phyloP scores from a whole-genome alignment of 2,113 vertebrate species.

The Oncorhynchus clarkii region DNA sequence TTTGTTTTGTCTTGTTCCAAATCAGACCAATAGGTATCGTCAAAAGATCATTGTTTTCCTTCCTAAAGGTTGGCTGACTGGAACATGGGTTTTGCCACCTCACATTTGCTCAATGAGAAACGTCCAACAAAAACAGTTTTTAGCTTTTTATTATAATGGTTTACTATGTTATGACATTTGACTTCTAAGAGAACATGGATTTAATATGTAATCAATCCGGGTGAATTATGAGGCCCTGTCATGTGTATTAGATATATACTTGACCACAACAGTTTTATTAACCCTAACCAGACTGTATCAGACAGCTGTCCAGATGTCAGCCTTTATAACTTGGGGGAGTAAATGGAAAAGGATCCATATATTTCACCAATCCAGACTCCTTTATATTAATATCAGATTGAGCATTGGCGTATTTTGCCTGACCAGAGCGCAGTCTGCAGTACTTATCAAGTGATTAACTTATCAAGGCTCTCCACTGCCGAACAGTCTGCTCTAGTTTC shows the following conservation, averaged over 20 bases:
- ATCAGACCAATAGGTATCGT: not conserved
- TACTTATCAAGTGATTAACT: slow-evolving; percentile 20
- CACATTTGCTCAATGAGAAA: too few relatives aligned
- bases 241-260: not conserved
- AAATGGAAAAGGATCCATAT: not conserved
- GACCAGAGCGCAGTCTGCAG: slow-evolving; percentile 1
- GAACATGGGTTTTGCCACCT: not conserved
- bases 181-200: not conserved
- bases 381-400: slow-evolving; percentile 2
- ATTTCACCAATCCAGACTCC: not conserved
- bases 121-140: too few relatives aligned
- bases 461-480: not conserved
- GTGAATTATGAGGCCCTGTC: not conserved
- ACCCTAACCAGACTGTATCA: not conserved
- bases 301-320: not conserved
- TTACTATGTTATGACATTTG: too few relatives aligned
- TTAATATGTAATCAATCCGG: not conserved
- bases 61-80: not conserved
- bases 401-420: not conserved
- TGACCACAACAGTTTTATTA: not conserved
- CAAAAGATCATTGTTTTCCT: not conserved
- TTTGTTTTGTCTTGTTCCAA: too few relatives aligned
- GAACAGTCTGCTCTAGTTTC: slow-evolving; percentile 27
- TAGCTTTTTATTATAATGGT: too few relatives aligned
- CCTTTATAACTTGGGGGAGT: not conserved